Conservation (phyloP, 2,113 vertebrate species). For the Kobus ellipsiprymnus region DNA sequence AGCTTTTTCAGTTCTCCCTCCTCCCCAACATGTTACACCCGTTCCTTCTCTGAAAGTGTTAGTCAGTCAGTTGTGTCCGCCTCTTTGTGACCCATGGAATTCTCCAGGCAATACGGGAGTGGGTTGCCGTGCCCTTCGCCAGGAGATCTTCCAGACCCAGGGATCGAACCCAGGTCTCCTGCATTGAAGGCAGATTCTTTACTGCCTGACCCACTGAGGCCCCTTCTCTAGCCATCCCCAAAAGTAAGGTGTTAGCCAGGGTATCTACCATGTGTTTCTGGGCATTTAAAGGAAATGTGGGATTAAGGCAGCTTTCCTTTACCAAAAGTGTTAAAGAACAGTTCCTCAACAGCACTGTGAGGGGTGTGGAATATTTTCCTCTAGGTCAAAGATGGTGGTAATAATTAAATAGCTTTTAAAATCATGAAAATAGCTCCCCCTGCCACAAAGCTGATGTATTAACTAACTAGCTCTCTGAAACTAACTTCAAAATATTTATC, state of each 20-base stretch:
- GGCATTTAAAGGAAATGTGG: background rate
- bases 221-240: background rate
- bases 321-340: background rate
- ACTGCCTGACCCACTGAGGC: background rate
- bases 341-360: background rate
- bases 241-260: background rate
- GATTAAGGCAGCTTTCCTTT: background rate
- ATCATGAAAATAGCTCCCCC: background rate
- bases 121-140: background rate
- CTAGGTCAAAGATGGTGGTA: background rate
- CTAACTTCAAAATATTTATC: constrained; percentile 4
- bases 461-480: background rate
- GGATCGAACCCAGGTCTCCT: background rate
- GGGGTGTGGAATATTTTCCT: background rate
- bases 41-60: background rate
- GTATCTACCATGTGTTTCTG: background rate
- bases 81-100: background rate
- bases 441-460: background rate
- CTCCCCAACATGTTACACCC: background rate
- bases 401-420: background rate
- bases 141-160: background rate
- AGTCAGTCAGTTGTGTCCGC: accelerated
- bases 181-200: background rate
- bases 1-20: background rate
- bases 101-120: background rate